Base-by-base conservation (phyloP, 92 coral and sea anemone species). In the Heteractis magnifica region DNA sequence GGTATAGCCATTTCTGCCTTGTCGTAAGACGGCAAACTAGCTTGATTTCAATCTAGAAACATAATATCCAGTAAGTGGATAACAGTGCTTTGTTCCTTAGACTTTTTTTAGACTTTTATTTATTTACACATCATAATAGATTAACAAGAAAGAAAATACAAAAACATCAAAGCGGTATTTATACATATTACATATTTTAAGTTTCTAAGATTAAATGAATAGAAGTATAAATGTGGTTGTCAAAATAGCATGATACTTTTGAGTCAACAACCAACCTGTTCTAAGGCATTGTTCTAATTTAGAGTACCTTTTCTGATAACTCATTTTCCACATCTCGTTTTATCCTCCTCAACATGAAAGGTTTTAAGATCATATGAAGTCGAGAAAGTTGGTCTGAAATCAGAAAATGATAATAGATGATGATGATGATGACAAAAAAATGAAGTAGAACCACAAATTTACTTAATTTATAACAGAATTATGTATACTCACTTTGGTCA, bases 291-390 rank as follows among this genome's bases (percentile, higher is more conserved):
- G 44, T 34, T 34, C 3, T 34, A 34, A 34, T 34, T 34, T 34
- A 34, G 44, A 34, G 49, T 87, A 95, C 98, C 99, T 96, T 96
- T 44, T 96, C 99, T 55, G 99, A 96, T 8, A 96, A 82, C 82
- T 96, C 99, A 81, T 96, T 92, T 79, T 96, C 99, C 50, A 96
- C 99, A 86, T 96, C 99, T 12, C 95, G 92, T 77, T 96, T 96
- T 59, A 96, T 96, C 86, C 99, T 89, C 68, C 99, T 90, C 92
- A 96, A 89, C 99, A 96, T 96, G 84, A 96, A 96, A 34, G 99
- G 99, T 52, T 96, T 96, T 75, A 96, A 82, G 56, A 96, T 96
- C 99, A 96, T 96, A 90, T 96, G 99, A n/a, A 96, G 92, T 62
- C 99, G 93, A 78, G 99, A 96, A 50, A 96, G 90, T 80, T 96